Evolutionary conservation across 2,888 invertebrate species (phyloP), one percentile per base, ranked within the genome.

Genomic region (Ochropleura plecta): DNA sequence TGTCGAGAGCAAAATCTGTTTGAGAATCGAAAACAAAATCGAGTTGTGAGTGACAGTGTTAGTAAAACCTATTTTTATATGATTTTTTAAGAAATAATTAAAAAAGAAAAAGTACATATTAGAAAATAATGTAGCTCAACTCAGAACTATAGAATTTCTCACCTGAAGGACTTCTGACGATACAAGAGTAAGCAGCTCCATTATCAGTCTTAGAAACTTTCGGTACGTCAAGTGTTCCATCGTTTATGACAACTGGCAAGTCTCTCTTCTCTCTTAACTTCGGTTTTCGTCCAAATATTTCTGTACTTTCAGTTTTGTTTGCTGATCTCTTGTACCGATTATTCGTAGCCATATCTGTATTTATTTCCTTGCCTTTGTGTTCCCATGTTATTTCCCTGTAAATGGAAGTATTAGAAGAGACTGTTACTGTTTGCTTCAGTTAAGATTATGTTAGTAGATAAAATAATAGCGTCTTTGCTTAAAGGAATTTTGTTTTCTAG

Each of bases 181-280:
- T 97, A 93, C 98, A 98, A 6, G 98, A 98, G 91, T 98, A 98
- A 69, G 97, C 95, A 40, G 98, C 98, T 57, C 98, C 98, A 93
- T 98, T 98, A 80, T 98, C 97, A 49, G 88, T 90, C 78, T 97
- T 97, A 89, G 97, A 97, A 72, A 97, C 97, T 92, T 97, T 97
- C 77, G 96, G 95, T 91, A 98, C 97, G 81, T 95, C 97, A 76
- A 98, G 90, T 77, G 97, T 94, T 8, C 97, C 97, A 82, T 97
- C 93, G 76, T 85, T 93, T 2, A 88, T 91, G 5, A 94, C 91
- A 49, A 91, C 86, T 0, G 91, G 86, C 69, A 89, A 62, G 0
- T 96, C 95, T 79, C 96, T 92, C 83, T 92, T 94, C 0, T 70
- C 76, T 95, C 95, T 96, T 95, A 96, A 95, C 80, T 96, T 96